Conservation (phyloP, 2,113 vertebrate species). For the Sus scrofa region DNA sequence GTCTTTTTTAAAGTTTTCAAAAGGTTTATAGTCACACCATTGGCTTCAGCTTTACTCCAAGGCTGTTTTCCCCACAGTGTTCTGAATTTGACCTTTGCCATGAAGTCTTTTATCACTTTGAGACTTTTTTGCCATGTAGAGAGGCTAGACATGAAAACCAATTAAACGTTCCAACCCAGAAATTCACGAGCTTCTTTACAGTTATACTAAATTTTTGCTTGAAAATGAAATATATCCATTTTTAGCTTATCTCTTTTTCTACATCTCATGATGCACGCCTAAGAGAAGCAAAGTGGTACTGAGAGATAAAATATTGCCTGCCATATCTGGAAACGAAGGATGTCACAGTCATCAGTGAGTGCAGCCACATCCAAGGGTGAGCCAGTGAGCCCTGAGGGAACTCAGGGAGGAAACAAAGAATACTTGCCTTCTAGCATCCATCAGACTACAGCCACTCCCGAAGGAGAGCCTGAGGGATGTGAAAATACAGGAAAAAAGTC, state of each 20-base stretch:
- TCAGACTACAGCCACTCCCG: no score
- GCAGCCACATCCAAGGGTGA: no score
- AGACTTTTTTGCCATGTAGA: background rate
- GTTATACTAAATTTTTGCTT: slow-evolving; percentile 19
- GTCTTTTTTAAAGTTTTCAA: background rate
- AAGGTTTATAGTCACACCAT: background rate
- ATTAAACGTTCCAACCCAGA: background rate
- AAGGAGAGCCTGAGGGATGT: no score
- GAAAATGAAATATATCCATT: background rate
- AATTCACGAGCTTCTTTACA: background rate
- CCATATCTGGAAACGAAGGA: no score
- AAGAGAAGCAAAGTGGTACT: background rate
- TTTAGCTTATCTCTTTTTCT: background rate
- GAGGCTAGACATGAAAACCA: background rate
- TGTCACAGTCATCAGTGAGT: no score
- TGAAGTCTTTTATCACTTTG: background rate
- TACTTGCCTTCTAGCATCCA: no score
- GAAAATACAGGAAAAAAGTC: no score
- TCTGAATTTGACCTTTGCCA: background rate
- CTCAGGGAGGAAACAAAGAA: no score
- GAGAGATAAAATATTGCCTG: no score
- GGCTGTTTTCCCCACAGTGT: background rate
- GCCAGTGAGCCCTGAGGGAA: no score
- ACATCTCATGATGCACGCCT: background rate
- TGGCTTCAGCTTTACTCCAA: background rate